Evolutionary conservation across 1,140 invertebrate genomes (phyloP), one percentile per base, ranked within the genome.

Genomic region (Papilio machaon): DNA sequence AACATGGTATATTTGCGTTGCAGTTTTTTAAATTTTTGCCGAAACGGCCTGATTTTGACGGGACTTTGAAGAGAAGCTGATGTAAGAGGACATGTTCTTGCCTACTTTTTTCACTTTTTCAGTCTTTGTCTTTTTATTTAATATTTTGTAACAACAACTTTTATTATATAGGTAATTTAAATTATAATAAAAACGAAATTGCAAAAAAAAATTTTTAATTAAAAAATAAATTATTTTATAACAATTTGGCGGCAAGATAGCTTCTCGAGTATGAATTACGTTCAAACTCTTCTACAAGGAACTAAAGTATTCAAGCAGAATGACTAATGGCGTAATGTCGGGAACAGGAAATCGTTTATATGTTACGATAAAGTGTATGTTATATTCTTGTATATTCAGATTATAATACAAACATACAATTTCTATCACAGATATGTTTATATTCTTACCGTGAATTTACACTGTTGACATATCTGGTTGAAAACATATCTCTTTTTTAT

Each of bases 161-260:
- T 67, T 54, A 54, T 54, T n/a, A 86, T 84, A 84, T 80, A 15
- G 52, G 17, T 54, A 2, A 58, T n/a, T 58, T 19, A 58, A 38
- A 38, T 58, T 17, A 9, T 15, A 52, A 15, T 52, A n/a, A 58
- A 58, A 82, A 79, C 23, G n/a, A 79, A 47, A 80, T 78, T 58
- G 81, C 79, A 85, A 80, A 78, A 83, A 84, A 74, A 85, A 89
- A 80, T 86, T 91, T 90, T 91, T 87, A 88, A 87, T 88, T 85
- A 87, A 91, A 89, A 87, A 91, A 90, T 90, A 90, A 91, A 91
- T 90, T 88, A 92, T 85, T 80, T 86, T 2, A 67, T 82, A 92
- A 92, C 88, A 91, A 93, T 93, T 93, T 93, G 91, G 91, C 89
- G 91, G 90, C 91, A 93, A 92, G 91, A 93, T 91, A 93, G 91